phyloP scores from a whole-genome alignment of 2,888 invertebrate species.

The Lithophane semibrunnea region DNA sequence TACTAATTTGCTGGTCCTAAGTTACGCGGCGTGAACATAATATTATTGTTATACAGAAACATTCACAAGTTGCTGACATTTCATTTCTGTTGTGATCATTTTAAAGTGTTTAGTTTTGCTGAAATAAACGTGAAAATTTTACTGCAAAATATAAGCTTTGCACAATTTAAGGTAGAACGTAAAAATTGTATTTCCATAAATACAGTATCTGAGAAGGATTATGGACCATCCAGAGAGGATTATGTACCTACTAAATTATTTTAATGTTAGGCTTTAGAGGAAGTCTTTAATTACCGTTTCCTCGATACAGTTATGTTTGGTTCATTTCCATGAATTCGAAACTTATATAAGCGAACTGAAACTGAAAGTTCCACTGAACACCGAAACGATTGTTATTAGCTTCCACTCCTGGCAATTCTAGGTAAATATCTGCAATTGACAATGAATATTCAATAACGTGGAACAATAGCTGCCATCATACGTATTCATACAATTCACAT shows the following conservation, averaged over 20 bases:
- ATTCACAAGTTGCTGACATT: constrained; percentile 30
- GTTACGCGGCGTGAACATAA: constrained; percentile 19
- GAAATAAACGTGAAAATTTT: neutral
- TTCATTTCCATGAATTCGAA: neutral
- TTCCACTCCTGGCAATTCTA: neutral
- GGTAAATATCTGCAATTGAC: constrained; percentile 26
- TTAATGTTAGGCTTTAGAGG: neutral
- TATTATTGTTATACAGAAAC: constrained; percentile 32
- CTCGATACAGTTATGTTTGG: constrained; percentile 4
- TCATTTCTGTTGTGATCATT: constrained; percentile 3
- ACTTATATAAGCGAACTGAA: neutral
- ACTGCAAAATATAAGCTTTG: neutral
- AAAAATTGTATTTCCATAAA: constrained; percentile 26
- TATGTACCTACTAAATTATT: constrained; percentile 19
- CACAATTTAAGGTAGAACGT: neutral
- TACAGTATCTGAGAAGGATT: constrained; percentile 15
- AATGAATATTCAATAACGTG: constrained; percentile 32
- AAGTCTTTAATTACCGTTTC: neutral
- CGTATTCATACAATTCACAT: constrained; percentile 43
- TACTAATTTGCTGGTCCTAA: constrained; percentile 34
- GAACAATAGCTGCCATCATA: constrained; percentile 25
- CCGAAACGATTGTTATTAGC: neutral
- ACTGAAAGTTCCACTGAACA: neutral
- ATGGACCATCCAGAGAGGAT: neutral
- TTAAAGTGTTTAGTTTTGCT: constrained; percentile 22